A percentile compares a stretch with the other conserved stretches of the same genome.
Evolutionary conservation across 1,140 invertebrate genomes (phyloP).

Genomic region (Drosophila mayri): DNA sequence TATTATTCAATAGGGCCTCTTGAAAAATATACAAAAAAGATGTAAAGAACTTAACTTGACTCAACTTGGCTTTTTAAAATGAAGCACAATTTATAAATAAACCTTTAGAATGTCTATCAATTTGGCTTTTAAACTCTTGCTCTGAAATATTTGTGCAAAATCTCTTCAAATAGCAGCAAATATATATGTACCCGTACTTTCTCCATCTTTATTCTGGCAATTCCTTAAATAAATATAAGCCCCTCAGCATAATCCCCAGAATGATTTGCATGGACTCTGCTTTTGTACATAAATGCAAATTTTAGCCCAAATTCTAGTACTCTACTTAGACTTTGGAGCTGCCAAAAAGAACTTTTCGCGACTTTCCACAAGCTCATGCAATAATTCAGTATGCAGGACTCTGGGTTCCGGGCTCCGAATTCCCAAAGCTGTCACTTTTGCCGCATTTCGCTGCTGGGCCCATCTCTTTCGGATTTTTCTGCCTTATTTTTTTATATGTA

Average conservation of each 20-base stretch:
- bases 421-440: conserved; percentile 53
- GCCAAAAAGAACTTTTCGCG: conserved; percentile 15
- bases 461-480: conserved; percentile 11
- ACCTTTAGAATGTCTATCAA: neutral
- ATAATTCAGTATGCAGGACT: conserved; percentile 44
- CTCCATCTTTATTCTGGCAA: neutral
- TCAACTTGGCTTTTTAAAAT: neutral
- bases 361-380: conserved; percentile 15
- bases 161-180: neutral
- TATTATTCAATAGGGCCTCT: neutral
- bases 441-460: conserved; percentile 37
- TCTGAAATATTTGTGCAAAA: neutral
- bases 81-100: neutral
- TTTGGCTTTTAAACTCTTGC: too few relatives aligned
- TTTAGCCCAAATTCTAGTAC: conserved; percentile 41
- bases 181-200: neutral
- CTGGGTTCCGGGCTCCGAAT: conserved; percentile 12
- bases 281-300: conserved; percentile 42
- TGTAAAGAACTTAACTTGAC: neutral
- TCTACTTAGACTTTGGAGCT: conserved; percentile 30
- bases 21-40: neutral
- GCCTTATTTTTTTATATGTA: conserved; percentile 1
- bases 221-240: conserved; percentile 10
- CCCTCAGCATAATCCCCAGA: conserved; percentile 14
- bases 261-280: conserved; percentile 38